A percentile compares a stretch with the other conserved stretches of the same genome.
Evolutionary conservation across 2,888 invertebrate species (phyloP).

Genomic region (Diplazon laetatorius): DNA sequence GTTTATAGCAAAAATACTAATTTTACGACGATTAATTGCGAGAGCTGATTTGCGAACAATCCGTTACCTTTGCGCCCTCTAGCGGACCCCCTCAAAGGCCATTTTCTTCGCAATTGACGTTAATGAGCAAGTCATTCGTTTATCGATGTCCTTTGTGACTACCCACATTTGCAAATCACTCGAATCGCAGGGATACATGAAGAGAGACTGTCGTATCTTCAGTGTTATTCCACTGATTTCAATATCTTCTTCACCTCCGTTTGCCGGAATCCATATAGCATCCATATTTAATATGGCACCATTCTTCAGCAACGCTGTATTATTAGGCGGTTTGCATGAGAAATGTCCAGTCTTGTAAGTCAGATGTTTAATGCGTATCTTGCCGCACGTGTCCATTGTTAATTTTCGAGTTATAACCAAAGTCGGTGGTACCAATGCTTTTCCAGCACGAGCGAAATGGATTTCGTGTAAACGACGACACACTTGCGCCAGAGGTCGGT

Average conservation of each 20-base stretch:
- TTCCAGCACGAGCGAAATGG: not conserved
- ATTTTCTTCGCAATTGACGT: too few species aligned
- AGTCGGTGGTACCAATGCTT: constrained; percentile 6
- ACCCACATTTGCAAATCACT: not conserved
- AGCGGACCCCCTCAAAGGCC: too few species aligned
- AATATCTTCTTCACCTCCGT: not conserved
- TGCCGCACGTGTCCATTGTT: not conserved
- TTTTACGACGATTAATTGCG: too few species aligned
- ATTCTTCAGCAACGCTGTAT: not conserved
- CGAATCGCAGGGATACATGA: not conserved
- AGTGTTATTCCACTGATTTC: not conserved
- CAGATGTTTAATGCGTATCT: not conserved
- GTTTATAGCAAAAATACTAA: too few species aligned
- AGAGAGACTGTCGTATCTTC: not conserved
- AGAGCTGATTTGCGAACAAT: too few species aligned
- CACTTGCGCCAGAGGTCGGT: constrained; percentile 59
- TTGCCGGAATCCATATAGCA: not conserved
- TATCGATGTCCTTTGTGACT: not conserved
- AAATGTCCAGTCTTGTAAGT: not conserved
- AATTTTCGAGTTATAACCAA: not conserved
- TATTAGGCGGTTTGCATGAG: not conserved
- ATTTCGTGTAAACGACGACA: constrained; percentile 51
- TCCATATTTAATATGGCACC: not conserved
- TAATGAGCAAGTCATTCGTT: too few species aligned
- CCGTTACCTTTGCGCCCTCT: too few species aligned